phyloP scores from a whole-genome alignment of 2,888 invertebrate genomes.

The Pseudococcus longispinus region DNA sequence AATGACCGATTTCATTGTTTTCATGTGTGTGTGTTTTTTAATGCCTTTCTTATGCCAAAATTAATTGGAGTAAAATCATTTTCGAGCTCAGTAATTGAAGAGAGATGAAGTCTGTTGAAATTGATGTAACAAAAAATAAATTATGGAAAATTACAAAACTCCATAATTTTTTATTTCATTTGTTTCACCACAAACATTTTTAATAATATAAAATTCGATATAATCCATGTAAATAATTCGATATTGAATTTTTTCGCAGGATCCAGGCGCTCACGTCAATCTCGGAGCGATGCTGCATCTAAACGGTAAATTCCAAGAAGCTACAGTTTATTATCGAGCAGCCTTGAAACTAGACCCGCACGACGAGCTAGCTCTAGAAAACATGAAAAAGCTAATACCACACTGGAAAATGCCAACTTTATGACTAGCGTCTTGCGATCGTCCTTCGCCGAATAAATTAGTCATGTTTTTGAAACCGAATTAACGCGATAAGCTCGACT shows the following conservation, averaged over 20 bases:
- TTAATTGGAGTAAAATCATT: too few relatives aligned
- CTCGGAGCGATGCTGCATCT: constrained; percentile 93
- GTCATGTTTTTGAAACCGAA: constrained; percentile 37
- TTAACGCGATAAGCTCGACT: neutral
- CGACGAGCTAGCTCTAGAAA: constrained; percentile 86
- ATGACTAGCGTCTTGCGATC: constrained; percentile 23
- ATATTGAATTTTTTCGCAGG: constrained; percentile 65
- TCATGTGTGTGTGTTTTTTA: too few relatives aligned
- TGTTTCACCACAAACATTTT: too few relatives aligned
- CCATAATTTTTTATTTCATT: too few relatives aligned
- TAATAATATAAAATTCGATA: neutral
- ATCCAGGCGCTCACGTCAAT: constrained; percentile 91
- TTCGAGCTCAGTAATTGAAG: too few relatives aligned
- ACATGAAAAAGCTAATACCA: constrained; percentile 74
- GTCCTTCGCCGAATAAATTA: constrained; percentile 22
- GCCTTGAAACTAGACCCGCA: constrained; percentile 87
- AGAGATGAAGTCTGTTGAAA: too few relatives aligned
- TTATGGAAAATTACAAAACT: too few relatives aligned
- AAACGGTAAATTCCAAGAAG: constrained; percentile 87
- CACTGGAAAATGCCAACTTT: constrained; percentile 44
- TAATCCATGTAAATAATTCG: neutral
- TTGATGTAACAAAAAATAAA: too few relatives aligned
- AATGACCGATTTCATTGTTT: too few relatives aligned
- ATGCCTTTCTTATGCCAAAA: too few relatives aligned
- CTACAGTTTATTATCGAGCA: constrained; percentile 83